Base-by-base conservation (phyloP, 1,140 invertebrate genomes). In the Glomeris maerens region DNA sequence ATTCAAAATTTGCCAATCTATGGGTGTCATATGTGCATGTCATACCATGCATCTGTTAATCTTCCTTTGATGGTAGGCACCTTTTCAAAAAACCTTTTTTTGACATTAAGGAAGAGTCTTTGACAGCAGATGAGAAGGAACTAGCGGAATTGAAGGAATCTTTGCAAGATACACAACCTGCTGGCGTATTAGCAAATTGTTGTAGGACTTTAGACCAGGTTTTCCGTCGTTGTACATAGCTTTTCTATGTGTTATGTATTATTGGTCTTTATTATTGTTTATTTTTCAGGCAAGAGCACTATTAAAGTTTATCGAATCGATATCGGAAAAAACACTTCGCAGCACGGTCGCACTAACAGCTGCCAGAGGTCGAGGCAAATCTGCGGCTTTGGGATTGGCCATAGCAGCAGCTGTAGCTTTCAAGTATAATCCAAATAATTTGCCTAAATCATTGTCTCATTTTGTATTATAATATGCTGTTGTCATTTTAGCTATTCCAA, bases 341-440 rank as follows among this genome's bases (percentile, higher is more conserved):
- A 82, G 87, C 20, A 97, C 92, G 1, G 86, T 97, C 38, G 90
- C 90, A 1, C 70, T 99, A 53, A 99, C 95, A 2, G 95, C 96
- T 21, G 83, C 91, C 2, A 77, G 95, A 74, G 96, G 96, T 20
- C 74, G 96, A 53, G 96, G 96, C 54, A 99, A 99, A 72, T 98
- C 95, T 1, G 96, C 96, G 10, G 88, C 94, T 10, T 69, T 98
- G n/a, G 96, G 96, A 3, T 70, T 99, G 41, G 79, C 93, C 1
- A 84, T 99, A 26, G 82, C 74, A 26, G 64, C 68, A 3, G 73
- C 75, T 27, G 64, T 79, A 27, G 72, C 66, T 13, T 73, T 72
- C 61, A 65, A 62, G 57, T 67, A 62, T 10, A 10, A 36, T 10
- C 31, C n/a, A n/a, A 36, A 10, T 10, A 10, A 10, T 36, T 36